These are phyloP conservation scores for Platichthys flesus DNA, from an alignment of 2,113 vertebrate species.

Conservation along the genomic window DNA sequence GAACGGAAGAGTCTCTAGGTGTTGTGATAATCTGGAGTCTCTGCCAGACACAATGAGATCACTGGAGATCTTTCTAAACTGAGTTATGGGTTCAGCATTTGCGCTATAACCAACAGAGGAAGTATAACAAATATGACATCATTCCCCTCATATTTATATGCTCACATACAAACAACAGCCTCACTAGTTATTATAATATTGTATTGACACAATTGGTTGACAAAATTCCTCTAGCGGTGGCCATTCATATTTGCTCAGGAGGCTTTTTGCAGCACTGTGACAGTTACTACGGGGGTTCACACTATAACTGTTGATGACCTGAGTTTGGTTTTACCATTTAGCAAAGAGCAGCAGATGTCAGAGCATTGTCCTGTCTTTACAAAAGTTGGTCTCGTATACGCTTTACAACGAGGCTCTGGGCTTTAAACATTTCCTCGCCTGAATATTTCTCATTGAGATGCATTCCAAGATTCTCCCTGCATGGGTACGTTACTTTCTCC, in stretches of 20 bases:
- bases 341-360: not conserved
- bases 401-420: conserved; percentile 6
- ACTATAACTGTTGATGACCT: not conserved
- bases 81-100: not conserved
- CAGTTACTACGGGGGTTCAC: not conserved
- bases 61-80: not conserved
- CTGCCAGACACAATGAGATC: conserved; percentile 12
- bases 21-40: conserved; percentile 1
- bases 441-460: conserved; percentile 15
- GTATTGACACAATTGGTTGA: not conserved
- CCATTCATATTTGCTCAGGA: not conserved
- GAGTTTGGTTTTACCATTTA: not conserved
- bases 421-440: conserved; percentile 3
- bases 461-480: conserved; percentile 13
- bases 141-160: no score
- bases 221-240: no score
- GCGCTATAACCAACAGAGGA: not conserved
- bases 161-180: no score
- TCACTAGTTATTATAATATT: not conserved
- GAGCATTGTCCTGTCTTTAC: not conserved
- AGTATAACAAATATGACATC: not conserved
- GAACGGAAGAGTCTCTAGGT: conserved; percentile 28
- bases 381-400: not conserved
- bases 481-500: conserved; percentile 60
- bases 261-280: not conserved